Percentiles rank a stretch among this genome's conserved stretches.
phyloP scores from a whole-genome alignment of 2,797 vertebrate species.

The Bufotes viridis region DNA sequence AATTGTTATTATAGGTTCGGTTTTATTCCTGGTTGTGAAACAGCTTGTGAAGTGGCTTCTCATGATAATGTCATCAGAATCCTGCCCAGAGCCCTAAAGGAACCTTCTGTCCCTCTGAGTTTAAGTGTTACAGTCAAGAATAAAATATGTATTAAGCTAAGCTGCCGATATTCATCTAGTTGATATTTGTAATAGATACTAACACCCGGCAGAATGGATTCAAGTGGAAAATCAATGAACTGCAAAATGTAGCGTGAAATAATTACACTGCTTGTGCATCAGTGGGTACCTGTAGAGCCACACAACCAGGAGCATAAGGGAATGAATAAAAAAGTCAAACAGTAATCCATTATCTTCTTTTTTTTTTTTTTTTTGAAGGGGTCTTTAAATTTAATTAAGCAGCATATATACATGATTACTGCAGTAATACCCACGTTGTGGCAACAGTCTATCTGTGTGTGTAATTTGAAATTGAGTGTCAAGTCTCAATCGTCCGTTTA shows the following conservation, averaged over 20 bases:
- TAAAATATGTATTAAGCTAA: constrained; percentile 31
- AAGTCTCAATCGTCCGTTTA: no score
- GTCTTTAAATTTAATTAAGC: no score
- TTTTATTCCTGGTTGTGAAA: constrained; percentile 33
- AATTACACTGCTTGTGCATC: neutral
- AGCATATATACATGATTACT: no score
- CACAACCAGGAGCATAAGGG: neutral
- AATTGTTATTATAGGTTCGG: neutral
- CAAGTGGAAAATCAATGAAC: neutral
- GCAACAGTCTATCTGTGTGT: no score
- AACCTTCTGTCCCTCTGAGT: neutral
- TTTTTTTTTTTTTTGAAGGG: no score
- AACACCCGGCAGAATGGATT: neutral
- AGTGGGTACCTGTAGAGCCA: neutral
- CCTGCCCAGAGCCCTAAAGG: constrained; percentile 3
- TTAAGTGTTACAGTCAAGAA: constrained; percentile 22
- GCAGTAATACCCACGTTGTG: no score
- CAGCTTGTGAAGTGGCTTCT: neutral
- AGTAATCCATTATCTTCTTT: no score
- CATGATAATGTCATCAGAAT: constrained; percentile 13
- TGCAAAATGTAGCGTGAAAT: neutral
- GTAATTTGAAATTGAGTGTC: no score
- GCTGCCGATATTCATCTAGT: constrained; percentile 1
- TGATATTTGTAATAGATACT: neutral
- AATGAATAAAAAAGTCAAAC: neutral